These are phyloP conservation scores for Cecropterus lyciades DNA, from an alignment of 1,140 invertebrate species.

Conservation along the genomic window DNA sequence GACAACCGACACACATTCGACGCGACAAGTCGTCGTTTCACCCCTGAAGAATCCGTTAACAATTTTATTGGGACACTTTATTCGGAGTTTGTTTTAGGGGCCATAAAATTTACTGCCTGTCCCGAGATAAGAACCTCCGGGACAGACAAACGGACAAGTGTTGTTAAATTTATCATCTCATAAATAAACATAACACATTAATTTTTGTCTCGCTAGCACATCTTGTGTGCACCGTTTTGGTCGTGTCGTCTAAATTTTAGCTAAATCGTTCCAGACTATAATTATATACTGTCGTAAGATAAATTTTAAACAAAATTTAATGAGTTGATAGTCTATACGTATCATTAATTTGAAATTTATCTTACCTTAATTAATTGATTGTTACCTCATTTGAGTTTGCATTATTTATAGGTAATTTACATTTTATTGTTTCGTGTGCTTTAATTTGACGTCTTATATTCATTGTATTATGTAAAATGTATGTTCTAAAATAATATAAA, in stretches of 20 bases:
- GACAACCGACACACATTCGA: background rate
- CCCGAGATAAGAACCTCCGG: slow-evolving; percentile 48
- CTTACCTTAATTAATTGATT: background rate
- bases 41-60: slow-evolving; percentile 33
- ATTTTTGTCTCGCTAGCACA: slow-evolving; percentile 25
- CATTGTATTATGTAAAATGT: no score
- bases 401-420: no score
- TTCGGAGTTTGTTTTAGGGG: slow-evolving; percentile 56
- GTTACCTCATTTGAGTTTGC: no score
- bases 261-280: background rate
- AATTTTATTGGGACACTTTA: slow-evolving; percentile 53
- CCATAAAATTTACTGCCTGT: slow-evolving; percentile 62
- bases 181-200: slow-evolving; percentile 53
- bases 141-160: slow-evolving; percentile 49
- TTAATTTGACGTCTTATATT: no score
- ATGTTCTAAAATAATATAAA: no score
- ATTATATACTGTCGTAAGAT: background rate
- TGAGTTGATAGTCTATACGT: background rate
- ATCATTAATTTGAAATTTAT: background rate
- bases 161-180: slow-evolving; percentile 58
- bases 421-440: no score
- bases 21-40: slow-evolving; percentile 17
- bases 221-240: slow-evolving; percentile 3
- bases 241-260: background rate
- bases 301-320: background rate